Evolutionary conservation across 2,888 invertebrate species (phyloP), one percentile per base, ranked within the genome.

Genomic region (Ptychoptera albimana): DNA sequence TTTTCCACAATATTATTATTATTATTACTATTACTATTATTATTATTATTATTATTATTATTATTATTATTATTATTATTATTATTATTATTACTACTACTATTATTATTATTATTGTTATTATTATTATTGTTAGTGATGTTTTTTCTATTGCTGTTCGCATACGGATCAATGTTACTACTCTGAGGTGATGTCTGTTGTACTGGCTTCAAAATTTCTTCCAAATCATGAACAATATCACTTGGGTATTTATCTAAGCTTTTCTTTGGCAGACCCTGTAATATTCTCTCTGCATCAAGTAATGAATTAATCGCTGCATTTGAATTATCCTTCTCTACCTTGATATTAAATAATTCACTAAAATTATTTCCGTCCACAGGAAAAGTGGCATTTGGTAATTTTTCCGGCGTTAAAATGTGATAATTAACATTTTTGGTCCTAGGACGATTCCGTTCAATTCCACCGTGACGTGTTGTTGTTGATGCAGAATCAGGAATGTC

Each of bases 361-460:
- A 23, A 23, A n/a, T 58, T 56, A 37, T 57, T 57, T 8, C 54
- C 53, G 12, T 55, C 54, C 3, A 15, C 34, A 5, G 69, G 63
- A 51, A 75, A 74, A 11, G 70, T 73, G 2, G 74, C 74, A 1
- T 71, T 54, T 1, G 69, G 60, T 11, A 70, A 51, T 53, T 72
- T 72, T 42, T 69, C 65, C 31, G 68, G 64, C 46, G 70, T 70
- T 44, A 72, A 64, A 31, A 73, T 60, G 51, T 74, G 74, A 56
- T 73, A 73, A 53, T 70, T 72, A 2, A 78, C 78, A 57, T 79
- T 79, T 55, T 79, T 79, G 36, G 75, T 76, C 45, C 77, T 63
- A 2, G 78, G 74, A 9, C 73, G 57, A 32, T 71, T 68, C 44
- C 72, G 59, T 52, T 73, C 72, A 8, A 69, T 69, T 2, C 56